Evolutionary conservation across 2,888 invertebrate genomes (phyloP), one percentile per base, ranked within the genome.

Genomic region (Melinaea menophilus): DNA sequence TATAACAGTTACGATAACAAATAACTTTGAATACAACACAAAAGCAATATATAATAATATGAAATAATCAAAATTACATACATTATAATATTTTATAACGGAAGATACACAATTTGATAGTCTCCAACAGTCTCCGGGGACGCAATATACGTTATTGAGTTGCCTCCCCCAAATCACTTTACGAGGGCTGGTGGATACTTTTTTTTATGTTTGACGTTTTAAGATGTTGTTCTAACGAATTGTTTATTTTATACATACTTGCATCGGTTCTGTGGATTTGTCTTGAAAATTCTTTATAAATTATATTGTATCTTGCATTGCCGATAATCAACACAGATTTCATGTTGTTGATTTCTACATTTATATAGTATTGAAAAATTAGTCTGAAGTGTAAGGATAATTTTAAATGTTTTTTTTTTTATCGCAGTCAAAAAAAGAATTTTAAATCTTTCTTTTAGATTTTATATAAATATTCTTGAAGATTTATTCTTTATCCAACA

Each of bases 121-220:
- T 22, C 22, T 22, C 22, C 22, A 51, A 51, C 51, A 22, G 31
- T 51, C 67, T 60, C 61, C 63, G 62, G 64, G 60, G 63, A 66
- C 63, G 63, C 63, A 65, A 67, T 67, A 66, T 62, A 55, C 61
- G 60, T 72, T 70, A 72, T 72, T 70, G 70, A 67, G 67, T 72
- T 70, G 69, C 61, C 60, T 54, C 58, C 63, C 68, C 65, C 60
- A 75, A 80, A 81, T 81, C 79, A 79, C 77, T 80, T 80, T 75
- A 75, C 76, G 68, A 70, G 73, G 72, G 61, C 22, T 22, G 22
- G 61, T 56, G 34, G 59, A 41, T 63, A 58, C 58, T 56, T 46
- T 51, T 57, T 61, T 61, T 58, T 57, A 59, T 51, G 54, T 55
- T 62, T 58, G 5, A 7, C 11, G 9, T 41, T 41, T 41, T 41